phyloP scores from a whole-genome alignment of 2,888 invertebrate species.

The Pheosia gnoma region DNA sequence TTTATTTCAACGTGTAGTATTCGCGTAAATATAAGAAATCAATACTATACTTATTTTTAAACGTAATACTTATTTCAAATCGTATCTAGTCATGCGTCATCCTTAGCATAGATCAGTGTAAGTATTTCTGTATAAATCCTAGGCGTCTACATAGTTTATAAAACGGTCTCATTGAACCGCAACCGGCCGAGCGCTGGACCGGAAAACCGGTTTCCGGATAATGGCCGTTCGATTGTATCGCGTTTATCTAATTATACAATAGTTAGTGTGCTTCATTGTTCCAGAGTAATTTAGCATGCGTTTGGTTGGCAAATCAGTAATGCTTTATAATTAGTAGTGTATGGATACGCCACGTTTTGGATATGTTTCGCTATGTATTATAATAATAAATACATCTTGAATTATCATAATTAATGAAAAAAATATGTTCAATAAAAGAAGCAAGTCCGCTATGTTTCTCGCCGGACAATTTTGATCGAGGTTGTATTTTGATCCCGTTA shows the following conservation, averaged over 20 bases:
- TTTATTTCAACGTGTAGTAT: too few species aligned
- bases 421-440: too few species aligned
- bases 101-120: neutral
- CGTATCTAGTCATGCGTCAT: too few species aligned
- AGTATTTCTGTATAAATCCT: neutral
- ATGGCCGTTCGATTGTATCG: constrained; percentile 4
- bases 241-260: neutral
- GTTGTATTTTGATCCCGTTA: too few species aligned
- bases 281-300: neutral
- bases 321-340: neutral
- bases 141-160: neutral
- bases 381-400: too few species aligned
- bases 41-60: too few species aligned
- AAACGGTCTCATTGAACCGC: neutral
- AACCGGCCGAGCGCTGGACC: neutral
- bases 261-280: constrained; percentile 1
- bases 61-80: too few species aligned
- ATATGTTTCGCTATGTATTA: too few species aligned
- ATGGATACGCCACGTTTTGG: neutral
- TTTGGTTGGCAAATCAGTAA: neutral
- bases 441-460: too few species aligned
- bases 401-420: too few species aligned
- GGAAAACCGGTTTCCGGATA: constrained; percentile 6
- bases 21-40: too few species aligned
- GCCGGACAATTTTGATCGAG: too few species aligned